Conservation (phyloP, 2,113 vertebrate genomes). For the Microcebus ravelobensis region DNA sequence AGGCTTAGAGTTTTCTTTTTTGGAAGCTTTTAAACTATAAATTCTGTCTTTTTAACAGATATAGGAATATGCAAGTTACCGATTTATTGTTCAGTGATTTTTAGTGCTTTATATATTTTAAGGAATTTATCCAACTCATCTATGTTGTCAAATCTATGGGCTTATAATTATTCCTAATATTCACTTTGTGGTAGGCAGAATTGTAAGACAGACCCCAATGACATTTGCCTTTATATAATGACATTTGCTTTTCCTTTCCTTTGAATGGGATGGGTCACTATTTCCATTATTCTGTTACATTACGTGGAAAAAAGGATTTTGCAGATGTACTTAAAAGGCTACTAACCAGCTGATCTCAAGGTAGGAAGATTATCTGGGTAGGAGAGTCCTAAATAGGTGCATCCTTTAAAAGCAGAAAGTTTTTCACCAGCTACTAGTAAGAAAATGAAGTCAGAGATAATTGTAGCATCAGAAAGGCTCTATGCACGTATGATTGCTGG, state of each 20-base stretch:
- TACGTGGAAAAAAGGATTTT: not conserved
- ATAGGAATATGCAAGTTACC: not conserved
- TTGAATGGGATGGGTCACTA: not conserved
- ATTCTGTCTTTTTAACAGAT: not conserved
- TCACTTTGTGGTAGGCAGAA: not conserved
- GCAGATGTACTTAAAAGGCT: not conserved
- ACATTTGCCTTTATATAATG: not conserved
- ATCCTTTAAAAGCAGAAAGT: not conserved
- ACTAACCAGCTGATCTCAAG: not conserved
- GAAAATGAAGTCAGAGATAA: not conserved
- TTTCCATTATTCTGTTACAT: not conserved
- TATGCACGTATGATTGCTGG: not conserved
- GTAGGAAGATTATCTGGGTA: not conserved
- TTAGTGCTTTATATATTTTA: not conserved
- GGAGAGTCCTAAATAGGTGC: not conserved
- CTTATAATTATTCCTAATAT: not conserved
- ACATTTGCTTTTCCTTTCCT: not conserved
- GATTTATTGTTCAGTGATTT: not conserved
- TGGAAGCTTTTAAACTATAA: not conserved
- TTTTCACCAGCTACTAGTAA: not conserved
- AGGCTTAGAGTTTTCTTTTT: not conserved
- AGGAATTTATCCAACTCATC: not conserved
- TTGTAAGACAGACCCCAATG: not conserved
- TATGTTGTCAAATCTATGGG: not conserved
- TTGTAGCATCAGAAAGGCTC: not conserved